phyloP scores from a whole-genome alignment of 1,140 invertebrate species.

The Mesaphorura yosii region DNA sequence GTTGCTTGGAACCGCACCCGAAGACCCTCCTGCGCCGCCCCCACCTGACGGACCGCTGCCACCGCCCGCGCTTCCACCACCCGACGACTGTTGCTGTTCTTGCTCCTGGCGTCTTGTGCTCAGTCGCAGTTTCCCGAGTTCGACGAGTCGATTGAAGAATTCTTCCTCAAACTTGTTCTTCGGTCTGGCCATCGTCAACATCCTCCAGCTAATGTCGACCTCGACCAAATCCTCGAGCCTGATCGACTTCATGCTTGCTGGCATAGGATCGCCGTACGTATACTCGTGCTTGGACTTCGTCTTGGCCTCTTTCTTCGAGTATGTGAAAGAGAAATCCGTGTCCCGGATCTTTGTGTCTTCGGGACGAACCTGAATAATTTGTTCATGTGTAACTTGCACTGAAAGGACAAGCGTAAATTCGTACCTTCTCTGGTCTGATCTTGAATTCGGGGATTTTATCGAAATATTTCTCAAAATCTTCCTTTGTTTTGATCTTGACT shows the following conservation, averaged over 20 bases:
- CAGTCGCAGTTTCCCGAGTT: slow-evolving; percentile 62
- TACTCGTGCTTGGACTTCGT: slow-evolving; percentile 14
- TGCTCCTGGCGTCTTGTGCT: slow-evolving; percentile 53
- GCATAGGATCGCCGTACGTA: slow-evolving; percentile 57
- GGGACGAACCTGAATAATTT: slow-evolving; percentile 35
- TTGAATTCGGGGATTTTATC: slow-evolving; percentile 81
- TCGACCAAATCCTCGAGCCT: slow-evolving; percentile 64
- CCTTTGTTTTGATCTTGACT: slow-evolving; percentile 55
- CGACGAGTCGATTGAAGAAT: slow-evolving; percentile 44
- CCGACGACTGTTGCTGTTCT: slow-evolving; percentile 56
- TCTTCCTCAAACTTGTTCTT: slow-evolving; percentile 72
- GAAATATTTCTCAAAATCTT: slow-evolving; percentile 66
- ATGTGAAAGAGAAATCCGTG: slow-evolving; percentile 47
- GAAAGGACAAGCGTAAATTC: neutral
- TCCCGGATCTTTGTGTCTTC: slow-evolving; percentile 55
- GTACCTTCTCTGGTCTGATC: slow-evolving; percentile 72
- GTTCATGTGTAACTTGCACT: neutral
- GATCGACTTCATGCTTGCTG: slow-evolving; percentile 63
- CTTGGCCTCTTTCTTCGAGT: slow-evolving; percentile 20
- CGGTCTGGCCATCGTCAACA: slow-evolving; percentile 73
- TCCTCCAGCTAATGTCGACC: slow-evolving; percentile 84
- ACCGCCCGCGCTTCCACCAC: slow-evolving; percentile 62
- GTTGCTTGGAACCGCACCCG: too few species aligned
- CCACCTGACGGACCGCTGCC: too few species aligned
- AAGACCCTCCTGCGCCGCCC: too few species aligned